phyloP scores from a whole-genome alignment of 2,113 vertebrate species.

The Lampris megalopsis region DNA sequence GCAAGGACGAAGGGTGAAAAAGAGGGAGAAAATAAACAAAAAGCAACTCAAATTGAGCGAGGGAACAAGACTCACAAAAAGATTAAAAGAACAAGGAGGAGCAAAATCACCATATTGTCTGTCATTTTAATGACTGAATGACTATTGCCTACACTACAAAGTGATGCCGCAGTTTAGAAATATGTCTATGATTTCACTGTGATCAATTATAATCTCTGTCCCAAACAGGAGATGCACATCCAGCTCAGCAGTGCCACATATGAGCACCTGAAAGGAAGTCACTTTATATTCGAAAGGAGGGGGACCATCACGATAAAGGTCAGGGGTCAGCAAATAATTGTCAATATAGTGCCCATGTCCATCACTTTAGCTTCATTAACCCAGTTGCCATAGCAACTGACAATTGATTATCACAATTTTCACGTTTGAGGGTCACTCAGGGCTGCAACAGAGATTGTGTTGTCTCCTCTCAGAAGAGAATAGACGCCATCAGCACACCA shows the following conservation, averaged over 20 bases:
- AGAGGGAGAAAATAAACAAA: neutral
- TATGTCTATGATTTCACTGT: neutral
- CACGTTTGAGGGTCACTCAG: neutral
- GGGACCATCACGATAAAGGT: conserved; percentile 84
- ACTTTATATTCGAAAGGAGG: conserved; percentile 82
- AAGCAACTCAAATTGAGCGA: neutral
- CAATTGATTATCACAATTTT: conserved; percentile 20
- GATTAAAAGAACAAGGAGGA: too few relatives aligned
- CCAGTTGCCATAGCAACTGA: neutral
- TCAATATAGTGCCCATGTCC: conserved; percentile 13
- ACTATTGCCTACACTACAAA: too few relatives aligned
- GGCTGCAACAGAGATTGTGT: neutral
- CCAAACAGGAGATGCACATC: conserved; percentile 81
- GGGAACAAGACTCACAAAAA: neutral
- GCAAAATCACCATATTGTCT: too few relatives aligned
- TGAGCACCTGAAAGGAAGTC: conserved; percentile 81
- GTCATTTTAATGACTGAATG: neutral
- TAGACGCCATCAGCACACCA: conserved; percentile 2
- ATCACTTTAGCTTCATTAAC: neutral
- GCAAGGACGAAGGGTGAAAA: conserved; percentile 29
- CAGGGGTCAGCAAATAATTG: conserved; percentile 16
- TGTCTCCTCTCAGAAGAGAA: neutral
- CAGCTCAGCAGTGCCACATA: conserved; percentile 82
- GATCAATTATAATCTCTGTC: neutral
- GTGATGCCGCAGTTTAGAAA: neutral